Base-by-base conservation (phyloP, 2,797 vertebrate genomes). In the Glyptemys insculpta region DNA sequence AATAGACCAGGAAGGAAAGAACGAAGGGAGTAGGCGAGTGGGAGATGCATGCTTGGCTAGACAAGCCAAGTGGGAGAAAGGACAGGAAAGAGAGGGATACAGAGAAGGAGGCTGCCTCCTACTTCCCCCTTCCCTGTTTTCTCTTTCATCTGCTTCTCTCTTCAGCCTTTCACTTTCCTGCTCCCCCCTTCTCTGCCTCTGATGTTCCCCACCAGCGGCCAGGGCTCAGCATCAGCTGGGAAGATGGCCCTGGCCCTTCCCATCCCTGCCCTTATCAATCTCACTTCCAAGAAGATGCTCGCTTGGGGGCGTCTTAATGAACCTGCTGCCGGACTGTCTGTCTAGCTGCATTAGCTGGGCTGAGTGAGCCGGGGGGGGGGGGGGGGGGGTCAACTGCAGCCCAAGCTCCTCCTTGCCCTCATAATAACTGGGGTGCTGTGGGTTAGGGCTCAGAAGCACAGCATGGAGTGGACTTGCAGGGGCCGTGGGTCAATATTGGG, bases 61-160 rank as follows among this genome's bases (percentile, higher is more conserved):
- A 10, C 4, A 21, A n/a, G n/a, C 65, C n/a, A 97, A 94, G 92
- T 96, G 95, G 97, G 97, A 41, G 25, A 65, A 14, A 29, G 37
- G 29, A 47, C 31, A 23, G 83, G 10, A 53, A 92, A 54, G 1
- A 3, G 6, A 37, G 41, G 81, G 56, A 18, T 49, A 11, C 4
- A 56, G 56, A 81, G 10, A 74, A 3, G 85, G 44, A 68, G 1
- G 6, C 87, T 86, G 2, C 1, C 76, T 52, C 4, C 1, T 6
- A 3, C 4, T 6, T 3, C 2, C 0, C 0, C 1, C 14, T 12
- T 4, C 1, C 2, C 44, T 83, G 31, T 1, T 47, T 87, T 16
- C 31, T 1, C n/a, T 18, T 37, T 19, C 65, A 37, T 11, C n/a
- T 37, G n/a, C 65, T 10, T 37, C 34, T 37, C 81, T 83, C 23